Percentiles rank a stretch among this genome's conserved stretches.
Evolutionary conservation across 1,140 invertebrate genomes (phyloP).

Genomic region (Pseudoatta argentina): DNA sequence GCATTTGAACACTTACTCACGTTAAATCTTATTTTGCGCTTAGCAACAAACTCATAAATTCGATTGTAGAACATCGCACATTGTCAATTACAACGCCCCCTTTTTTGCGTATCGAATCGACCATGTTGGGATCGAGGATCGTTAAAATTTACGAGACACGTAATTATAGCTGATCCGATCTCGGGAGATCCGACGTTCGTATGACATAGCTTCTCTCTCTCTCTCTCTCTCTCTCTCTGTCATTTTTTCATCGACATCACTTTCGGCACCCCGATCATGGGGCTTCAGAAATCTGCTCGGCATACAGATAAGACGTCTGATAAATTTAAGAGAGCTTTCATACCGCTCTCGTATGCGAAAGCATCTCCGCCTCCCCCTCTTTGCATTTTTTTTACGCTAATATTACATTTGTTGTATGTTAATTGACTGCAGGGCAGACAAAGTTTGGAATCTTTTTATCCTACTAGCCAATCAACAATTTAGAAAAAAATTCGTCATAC

Average conservation of each 20-base stretch:
- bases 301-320: constrained; percentile 69
- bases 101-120: constrained; percentile 18
- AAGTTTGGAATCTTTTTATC: too few species aligned
- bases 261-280: constrained; percentile 48
- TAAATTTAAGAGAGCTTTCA: constrained; percentile 59
- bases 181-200: constrained; percentile 62
- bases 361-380: neutral
- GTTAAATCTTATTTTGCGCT: neutral
- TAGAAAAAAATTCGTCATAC: too few species aligned
- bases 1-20: too few species aligned
- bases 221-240: constrained; percentile 40
- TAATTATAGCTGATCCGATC: constrained; percentile 75
- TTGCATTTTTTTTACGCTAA: too few species aligned
- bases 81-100: constrained; percentile 28
- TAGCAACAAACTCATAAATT: constrained; percentile 12
- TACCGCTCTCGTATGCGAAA: neutral
- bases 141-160: constrained; percentile 77
- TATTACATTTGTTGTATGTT: too few species aligned
- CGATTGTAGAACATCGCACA: constrained; percentile 4
- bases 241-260: constrained; percentile 74
- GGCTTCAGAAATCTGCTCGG: constrained; percentile 58
- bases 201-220: constrained; percentile 57
- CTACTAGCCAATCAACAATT: too few species aligned
- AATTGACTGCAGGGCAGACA: too few species aligned
- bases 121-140: constrained; percentile 68